phyloP scores from a whole-genome alignment of 2,888 invertebrate genomes.

The Anagyrus pseudococci region DNA sequence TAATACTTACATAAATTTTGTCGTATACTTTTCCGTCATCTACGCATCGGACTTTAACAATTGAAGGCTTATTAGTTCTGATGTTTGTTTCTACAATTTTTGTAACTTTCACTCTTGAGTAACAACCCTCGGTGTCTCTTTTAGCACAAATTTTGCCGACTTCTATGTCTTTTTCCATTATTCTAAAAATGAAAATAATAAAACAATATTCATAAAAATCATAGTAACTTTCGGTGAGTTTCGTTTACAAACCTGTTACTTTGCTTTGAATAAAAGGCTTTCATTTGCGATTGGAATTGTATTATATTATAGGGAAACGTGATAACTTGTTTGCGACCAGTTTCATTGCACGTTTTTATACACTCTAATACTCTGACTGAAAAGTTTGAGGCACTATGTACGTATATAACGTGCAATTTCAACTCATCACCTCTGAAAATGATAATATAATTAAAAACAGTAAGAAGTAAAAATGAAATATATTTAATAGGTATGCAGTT shows the following conservation, averaged over 20 bases:
- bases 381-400: conserved; percentile 70
- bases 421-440: conserved; percentile 50
- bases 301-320: conserved; percentile 45
- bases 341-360: conserved; percentile 44
- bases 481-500: too few species aligned
- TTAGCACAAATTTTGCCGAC: conserved; percentile 69
- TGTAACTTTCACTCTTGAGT: conserved; percentile 66
- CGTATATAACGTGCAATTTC: conserved; percentile 49
- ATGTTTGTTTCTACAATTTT: conserved; percentile 38
- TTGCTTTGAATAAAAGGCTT: conserved; percentile 45
- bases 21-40: conserved; percentile 65
- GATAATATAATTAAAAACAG: too few species aligned
- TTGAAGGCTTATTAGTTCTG: conserved; percentile 43
- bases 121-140: conserved; percentile 62
- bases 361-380: conserved; percentile 67
- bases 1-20: conserved; percentile 37
- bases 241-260: conserved; percentile 46
- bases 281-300: conserved; percentile 43
- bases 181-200: conserved; percentile 35
- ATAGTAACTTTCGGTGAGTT: neutral
- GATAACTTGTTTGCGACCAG: conserved; percentile 29
- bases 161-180: conserved; percentile 47
- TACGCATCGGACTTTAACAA: conserved; percentile 66
- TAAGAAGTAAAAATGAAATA: too few species aligned
- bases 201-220: neutral